Evolutionary conservation across 2,888 invertebrate species (phyloP).

Genomic region (Hypolimnas misippus): DNA sequence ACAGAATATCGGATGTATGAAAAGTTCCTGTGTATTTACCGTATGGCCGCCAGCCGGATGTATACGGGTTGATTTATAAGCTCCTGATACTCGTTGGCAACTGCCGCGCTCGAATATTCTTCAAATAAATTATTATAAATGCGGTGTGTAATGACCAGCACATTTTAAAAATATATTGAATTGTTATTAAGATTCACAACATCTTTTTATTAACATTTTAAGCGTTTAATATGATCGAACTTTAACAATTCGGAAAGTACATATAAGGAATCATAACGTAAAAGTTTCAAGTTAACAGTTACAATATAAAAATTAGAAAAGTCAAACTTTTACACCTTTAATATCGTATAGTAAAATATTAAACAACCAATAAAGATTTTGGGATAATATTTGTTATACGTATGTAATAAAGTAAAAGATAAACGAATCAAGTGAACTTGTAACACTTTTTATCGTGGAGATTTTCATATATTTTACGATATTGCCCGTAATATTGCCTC

Average conservation of each 20-base stretch:
- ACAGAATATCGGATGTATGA: slow-evolving; percentile 8
- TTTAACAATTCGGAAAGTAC: too few relatives aligned
- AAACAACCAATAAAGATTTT: too few relatives aligned
- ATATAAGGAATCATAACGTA: too few relatives aligned
- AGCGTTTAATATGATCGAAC: too few relatives aligned
- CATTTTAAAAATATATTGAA: slow-evolving; percentile 16
- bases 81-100: slow-evolving; percentile 39
- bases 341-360: too few relatives aligned
- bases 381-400: too few relatives aligned
- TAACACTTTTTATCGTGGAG: neutral
- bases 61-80: slow-evolving; percentile 40
- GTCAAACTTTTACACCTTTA: too few relatives aligned
- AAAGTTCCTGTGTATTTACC: slow-evolving; percentile 24
- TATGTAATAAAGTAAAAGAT: neutral
- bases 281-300: too few relatives aligned
- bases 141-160: slow-evolving; percentile 24
- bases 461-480: neutral
- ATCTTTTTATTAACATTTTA: too few relatives aligned
- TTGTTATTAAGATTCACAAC: neutral
- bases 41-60: slow-evolving; percentile 37
- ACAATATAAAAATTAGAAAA: too few relatives aligned
- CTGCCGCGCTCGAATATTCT: slow-evolving; percentile 31
- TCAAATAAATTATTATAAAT: slow-evolving; percentile 40
- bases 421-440: neutral
- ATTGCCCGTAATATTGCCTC: neutral